Evolutionary conservation across 2,113 vertebrate genomes (phyloP), one percentile per base, ranked within the genome.

Genomic region (Asarcornis scutulata): DNA sequence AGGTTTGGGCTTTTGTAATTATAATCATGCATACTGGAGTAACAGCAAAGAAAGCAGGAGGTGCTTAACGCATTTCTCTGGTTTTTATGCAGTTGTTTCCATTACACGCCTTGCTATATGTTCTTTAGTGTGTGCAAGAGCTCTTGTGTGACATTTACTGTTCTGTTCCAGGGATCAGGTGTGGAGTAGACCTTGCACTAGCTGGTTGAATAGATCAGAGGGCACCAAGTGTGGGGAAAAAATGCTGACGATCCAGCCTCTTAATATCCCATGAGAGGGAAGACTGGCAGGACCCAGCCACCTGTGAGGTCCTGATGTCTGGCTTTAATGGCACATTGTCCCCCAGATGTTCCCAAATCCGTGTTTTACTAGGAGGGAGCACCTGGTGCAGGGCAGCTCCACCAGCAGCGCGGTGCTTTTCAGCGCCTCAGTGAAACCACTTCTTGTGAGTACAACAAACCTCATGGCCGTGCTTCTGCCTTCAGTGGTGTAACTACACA

Each of bases 141-240:
- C 83, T 87, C 78, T 91, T 72, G 4, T 8, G 7, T 94, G 92
- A 48, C 83, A 44, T 96, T 76, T 93, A 87, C 79, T 68, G 66
- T 32, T 89, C 2, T 79, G 16, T 68, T 95, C 20, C 74, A 71
- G 42, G n/a, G 89, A 71, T 90, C 46, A 46, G 7, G 18, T 15
- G 48, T 34, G 36, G 56, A 27, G 87, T 59, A 72, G n/a, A 38
- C 87, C 80, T 88, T 83, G 36, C 42, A 32, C 34, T 75, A 40
- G 55, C 38, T 96, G 83, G 63, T 84, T 92, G 95, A 79, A 18
- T 67, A 7, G n/a, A 46, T 6, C 74, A 42, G 34, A 56, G 62
- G 73, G 66, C 42, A 44, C 26, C 60, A 55, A 91, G 77, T 69
- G 81, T 82, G 85, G 46, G 63, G 67, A 76, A 52, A 50, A 55